Evolutionary conservation across 1,140 invertebrate species (phyloP).

Genomic region (Philotrypesis tridentata): DNA sequence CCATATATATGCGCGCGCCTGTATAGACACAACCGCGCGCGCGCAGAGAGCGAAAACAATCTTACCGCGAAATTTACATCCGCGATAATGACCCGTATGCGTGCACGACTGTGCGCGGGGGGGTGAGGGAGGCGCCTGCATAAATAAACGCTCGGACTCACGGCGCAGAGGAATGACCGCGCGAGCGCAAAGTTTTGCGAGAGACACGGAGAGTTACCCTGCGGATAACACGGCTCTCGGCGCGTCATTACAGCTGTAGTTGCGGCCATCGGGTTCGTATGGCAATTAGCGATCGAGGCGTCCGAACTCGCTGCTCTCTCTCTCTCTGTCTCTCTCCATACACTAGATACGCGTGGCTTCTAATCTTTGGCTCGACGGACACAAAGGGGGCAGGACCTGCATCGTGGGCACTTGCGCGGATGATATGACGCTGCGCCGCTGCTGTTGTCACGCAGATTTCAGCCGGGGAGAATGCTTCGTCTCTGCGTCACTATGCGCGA

Average conservation of each 20-base stretch:
- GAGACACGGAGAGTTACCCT: too few species aligned
- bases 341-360: neutral
- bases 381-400: too few species aligned
- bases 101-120: neutral
- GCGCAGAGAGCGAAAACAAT: neutral
- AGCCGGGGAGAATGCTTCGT: too few species aligned
- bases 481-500: too few species aligned
- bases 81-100: neutral
- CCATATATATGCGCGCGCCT: neutral
- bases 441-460: too few species aligned
- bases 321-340: too few species aligned
- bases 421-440: too few species aligned
- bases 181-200: too few species aligned
- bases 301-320: slow-evolving; percentile 29
- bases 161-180: too few species aligned
- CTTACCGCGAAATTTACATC: slow-evolving; percentile 17
- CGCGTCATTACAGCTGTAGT: slow-evolving; percentile 44
- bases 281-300: slow-evolving; percentile 55
- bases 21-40: too few species aligned
- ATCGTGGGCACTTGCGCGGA: neutral
- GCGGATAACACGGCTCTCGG: slow-evolving; percentile 42
- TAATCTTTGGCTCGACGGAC: slow-evolving; percentile 2
- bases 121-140: too few species aligned
- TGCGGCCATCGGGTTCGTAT: slow-evolving; percentile 50
- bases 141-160: too few species aligned